Conservation (phyloP, 2,113 vertebrate genomes). For the Heloderma charlesbogerti region DNA sequence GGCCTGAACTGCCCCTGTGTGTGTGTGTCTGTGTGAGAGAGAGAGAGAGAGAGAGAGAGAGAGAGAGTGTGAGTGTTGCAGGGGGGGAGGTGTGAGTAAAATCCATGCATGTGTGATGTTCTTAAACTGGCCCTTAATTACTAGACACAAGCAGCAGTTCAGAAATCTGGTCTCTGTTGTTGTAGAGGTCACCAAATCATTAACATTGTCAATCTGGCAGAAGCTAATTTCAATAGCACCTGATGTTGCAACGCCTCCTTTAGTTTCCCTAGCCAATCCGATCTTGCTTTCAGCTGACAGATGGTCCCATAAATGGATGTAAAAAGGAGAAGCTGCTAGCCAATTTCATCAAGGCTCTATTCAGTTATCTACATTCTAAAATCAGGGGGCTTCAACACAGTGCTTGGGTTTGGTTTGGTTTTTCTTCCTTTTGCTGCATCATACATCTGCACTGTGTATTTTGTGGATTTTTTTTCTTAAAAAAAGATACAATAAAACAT, state of each 20-base stretch:
- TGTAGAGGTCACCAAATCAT: conserved; percentile 87
- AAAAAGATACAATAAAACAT: conserved; percentile 68
- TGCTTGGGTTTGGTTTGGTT: conserved; percentile 23
- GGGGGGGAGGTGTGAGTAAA: conserved; percentile 57
- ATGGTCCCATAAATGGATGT: conserved; percentile 86
- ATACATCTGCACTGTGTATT: conserved; percentile 74
- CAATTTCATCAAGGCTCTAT: conserved; percentile 82
- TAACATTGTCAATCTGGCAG: conserved; percentile 87
- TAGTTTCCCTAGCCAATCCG: conserved; percentile 86
- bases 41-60: not conserved
- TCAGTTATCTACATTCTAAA: conserved; percentile 80
- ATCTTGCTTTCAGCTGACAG: conserved; percentile 83
- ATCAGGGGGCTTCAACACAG: conserved; percentile 73
- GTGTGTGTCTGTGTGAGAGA: not conserved
- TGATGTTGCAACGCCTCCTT: conserved; percentile 84
- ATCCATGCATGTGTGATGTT: conserved; percentile 77
- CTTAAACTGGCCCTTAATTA: conserved; percentile 84
- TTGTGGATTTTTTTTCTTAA: conserved; percentile 69
- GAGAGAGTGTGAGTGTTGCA: not conserved
- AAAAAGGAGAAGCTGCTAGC: conserved; percentile 80
- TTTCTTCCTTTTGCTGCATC: conserved; percentile 69
- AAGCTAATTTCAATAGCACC: conserved; percentile 89
- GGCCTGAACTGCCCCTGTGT: conserved; percentile 66
- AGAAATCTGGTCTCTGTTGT: conserved; percentile 85
- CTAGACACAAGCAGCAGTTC: conserved; percentile 86